Evolutionary conservation across 2,888 invertebrate genomes (phyloP).

Genomic region (Tiphia femorata): DNA sequence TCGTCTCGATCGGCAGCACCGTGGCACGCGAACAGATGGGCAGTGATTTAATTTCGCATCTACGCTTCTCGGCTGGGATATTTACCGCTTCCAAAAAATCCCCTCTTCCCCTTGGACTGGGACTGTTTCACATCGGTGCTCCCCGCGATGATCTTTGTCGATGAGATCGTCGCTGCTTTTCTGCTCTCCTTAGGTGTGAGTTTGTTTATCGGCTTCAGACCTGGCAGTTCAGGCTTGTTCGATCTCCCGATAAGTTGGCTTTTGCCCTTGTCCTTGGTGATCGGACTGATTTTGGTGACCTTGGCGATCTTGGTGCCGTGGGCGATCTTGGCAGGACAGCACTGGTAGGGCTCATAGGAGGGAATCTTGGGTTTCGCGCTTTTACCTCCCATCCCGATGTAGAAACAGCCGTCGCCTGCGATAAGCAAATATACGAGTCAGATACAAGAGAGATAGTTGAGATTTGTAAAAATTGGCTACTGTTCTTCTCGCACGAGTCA

Average conservation of each 20-base stretch:
- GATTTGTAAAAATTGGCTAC: slow-evolving; percentile 38
- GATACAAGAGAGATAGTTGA: slow-evolving; percentile 48
- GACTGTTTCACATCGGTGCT: slow-evolving; percentile 51
- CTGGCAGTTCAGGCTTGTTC: slow-evolving; percentile 46
- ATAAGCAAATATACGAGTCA: slow-evolving; percentile 83
- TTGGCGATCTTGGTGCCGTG: slow-evolving; percentile 85
- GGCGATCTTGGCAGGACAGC: slow-evolving; percentile 89
- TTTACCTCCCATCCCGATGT: slow-evolving; percentile 94
- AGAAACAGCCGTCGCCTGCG: slow-evolving; percentile 98
- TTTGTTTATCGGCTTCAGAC: slow-evolving; percentile 67
- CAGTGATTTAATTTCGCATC: slow-evolving; percentile 65
- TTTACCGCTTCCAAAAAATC: slow-evolving; percentile 88
- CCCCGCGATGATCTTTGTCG: slow-evolving; percentile 51
- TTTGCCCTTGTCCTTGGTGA: slow-evolving; percentile 47
- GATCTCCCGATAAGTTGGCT: slow-evolving; percentile 33
- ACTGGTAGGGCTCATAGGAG: slow-evolving; percentile 90
- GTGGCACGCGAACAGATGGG: slow-evolving; percentile 18
- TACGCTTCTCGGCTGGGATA: slow-evolving; percentile 76
- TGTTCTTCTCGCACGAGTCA: slow-evolving; percentile 43
- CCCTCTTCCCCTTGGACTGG: slow-evolving; percentile 79
- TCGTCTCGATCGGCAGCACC: neutral
- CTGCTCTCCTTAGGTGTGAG: slow-evolving; percentile 69
- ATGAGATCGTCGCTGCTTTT: slow-evolving; percentile 55
- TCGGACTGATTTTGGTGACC: slow-evolving; percentile 78
- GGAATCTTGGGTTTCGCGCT: slow-evolving; percentile 81